phyloP scores from a whole-genome alignment of 2,797 vertebrate genomes.

The Hydrolagus colliei region DNA sequence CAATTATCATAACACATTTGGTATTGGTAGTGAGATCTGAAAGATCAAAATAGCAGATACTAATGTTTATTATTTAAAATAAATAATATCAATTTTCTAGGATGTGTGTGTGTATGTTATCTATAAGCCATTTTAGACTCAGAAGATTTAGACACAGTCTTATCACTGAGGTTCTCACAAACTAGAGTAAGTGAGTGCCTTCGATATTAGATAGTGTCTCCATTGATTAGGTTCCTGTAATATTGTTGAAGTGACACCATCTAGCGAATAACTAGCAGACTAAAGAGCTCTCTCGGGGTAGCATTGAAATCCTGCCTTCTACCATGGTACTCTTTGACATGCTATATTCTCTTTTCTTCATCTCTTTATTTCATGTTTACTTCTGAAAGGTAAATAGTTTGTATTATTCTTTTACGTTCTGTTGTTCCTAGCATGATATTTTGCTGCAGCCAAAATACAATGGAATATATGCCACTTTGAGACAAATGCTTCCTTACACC shows the following conservation, averaged over 20 bases:
- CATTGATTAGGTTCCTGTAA: constrained; percentile 18
- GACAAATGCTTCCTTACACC: too few relatives aligned
- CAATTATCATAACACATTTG: neutral
- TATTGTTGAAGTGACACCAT: constrained; percentile 4
- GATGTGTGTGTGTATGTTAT: neutral
- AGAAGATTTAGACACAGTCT: neutral
- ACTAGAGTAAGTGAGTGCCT: neutral
- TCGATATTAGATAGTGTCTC: neutral
- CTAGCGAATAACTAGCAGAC: neutral
- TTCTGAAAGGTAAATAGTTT: neutral
- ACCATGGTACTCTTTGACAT: neutral
- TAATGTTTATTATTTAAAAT: neutral
- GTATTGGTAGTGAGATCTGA: neutral
- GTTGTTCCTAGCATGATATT: neutral
- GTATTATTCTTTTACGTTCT: neutral
- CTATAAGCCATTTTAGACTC: neutral
- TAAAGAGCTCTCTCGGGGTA: neutral
- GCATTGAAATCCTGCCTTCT: neutral
- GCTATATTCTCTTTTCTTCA: neutral
- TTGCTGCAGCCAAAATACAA: neutral
- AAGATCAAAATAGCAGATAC: neutral
- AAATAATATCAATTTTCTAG: neutral
- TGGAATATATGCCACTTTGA: too few relatives aligned
- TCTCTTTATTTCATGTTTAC: neutral
- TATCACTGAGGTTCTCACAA: neutral